Evolutionary conservation across 2,797 vertebrate species (phyloP).

Genomic region (Pipistrellus pipistrellus): DNA sequence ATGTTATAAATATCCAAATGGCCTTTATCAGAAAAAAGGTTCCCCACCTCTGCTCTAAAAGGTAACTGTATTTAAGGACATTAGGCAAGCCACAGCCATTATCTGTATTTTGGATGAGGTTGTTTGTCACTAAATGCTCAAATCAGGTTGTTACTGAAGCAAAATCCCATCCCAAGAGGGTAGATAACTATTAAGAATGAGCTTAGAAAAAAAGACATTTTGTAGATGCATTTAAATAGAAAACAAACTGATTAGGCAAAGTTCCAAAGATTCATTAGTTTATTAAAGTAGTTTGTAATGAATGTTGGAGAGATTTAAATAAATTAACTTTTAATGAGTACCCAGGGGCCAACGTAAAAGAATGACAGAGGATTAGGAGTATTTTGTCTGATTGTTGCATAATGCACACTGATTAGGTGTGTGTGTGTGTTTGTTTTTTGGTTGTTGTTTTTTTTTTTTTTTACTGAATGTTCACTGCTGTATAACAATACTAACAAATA

Average conservation of each 20-base stretch:
- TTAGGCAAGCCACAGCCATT: slow-evolving; percentile 17
- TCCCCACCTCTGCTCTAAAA: no score
- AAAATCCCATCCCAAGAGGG: slow-evolving; percentile 58
- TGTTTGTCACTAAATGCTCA: slow-evolving; percentile 69
- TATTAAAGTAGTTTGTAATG: slow-evolving; percentile 93
- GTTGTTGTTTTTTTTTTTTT: slow-evolving; percentile 79
- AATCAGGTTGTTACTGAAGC: slow-evolving; percentile 66
- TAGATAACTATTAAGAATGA: slow-evolving; percentile 76
- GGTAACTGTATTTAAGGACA: slow-evolving; percentile 59
- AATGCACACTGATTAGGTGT: slow-evolving; percentile 91
- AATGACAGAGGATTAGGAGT: slow-evolving; percentile 87
- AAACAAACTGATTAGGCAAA: slow-evolving; percentile 92
- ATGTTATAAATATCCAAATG: no score
- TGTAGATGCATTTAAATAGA: slow-evolving; percentile 77
- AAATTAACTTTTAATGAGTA: slow-evolving; percentile 94
- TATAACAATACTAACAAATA: slow-evolving; percentile 81
- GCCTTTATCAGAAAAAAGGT: no score
- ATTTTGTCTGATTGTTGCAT: slow-evolving; percentile 89
- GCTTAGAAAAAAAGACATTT: slow-evolving; percentile 73
- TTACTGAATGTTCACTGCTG: slow-evolving; percentile 74
- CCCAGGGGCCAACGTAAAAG: slow-evolving; percentile 87
- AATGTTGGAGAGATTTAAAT: slow-evolving; percentile 93
- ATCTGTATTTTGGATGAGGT: slow-evolving; percentile 13
- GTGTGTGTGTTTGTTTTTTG: slow-evolving; percentile 40
- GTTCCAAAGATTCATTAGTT: slow-evolving; percentile 94